Conservation (phyloP, 2,797 vertebrate genomes). For the Neostethus bicornis region DNA sequence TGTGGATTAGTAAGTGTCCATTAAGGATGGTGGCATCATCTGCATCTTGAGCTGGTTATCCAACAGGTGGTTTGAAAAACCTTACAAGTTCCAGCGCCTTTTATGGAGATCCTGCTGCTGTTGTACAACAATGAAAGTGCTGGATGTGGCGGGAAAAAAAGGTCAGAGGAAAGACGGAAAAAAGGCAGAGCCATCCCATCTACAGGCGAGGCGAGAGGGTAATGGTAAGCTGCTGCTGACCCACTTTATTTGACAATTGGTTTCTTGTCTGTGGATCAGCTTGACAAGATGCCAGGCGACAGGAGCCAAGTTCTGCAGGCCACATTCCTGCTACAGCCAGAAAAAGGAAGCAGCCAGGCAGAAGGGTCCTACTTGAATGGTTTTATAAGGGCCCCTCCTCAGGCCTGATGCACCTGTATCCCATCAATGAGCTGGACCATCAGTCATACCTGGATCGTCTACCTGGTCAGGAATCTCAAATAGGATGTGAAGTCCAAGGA, state of each 20-base stretch:
- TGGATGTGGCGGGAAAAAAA: slow-evolving; percentile 70
- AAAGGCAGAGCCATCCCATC: slow-evolving; percentile 66
- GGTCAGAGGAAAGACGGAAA: slow-evolving; percentile 56
- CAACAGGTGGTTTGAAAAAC: slow-evolving; percentile 62
- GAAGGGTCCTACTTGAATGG: slow-evolving; percentile 83
- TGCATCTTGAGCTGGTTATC: slow-evolving; percentile 64
- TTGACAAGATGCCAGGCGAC: slow-evolving; percentile 86
- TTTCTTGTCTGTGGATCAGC: slow-evolving; percentile 86
- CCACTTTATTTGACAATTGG: slow-evolving; percentile 88
- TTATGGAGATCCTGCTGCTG: slow-evolving; percentile 29
- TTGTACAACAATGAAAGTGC: slow-evolving; percentile 24
- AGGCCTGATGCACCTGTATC: slow-evolving; percentile 77
- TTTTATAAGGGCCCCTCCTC: slow-evolving; percentile 72
- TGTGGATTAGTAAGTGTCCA: slow-evolving; percentile 32
- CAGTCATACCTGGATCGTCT: slow-evolving; percentile 18
- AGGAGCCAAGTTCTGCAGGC: slow-evolving; percentile 83
- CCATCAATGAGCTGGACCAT: slow-evolving; percentile 26
- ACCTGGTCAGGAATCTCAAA: slow-evolving; percentile 33
- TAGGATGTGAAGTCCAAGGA: background rate
- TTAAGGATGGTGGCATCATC: slow-evolving; percentile 49
- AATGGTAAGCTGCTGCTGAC: slow-evolving; percentile 85
- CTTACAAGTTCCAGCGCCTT: slow-evolving; percentile 19
- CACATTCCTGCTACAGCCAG: slow-evolving; percentile 78
- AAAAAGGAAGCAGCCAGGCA: slow-evolving; percentile 84
- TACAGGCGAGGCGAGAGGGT: slow-evolving; percentile 76